Evolutionary conservation across 2,888 invertebrate species (phyloP), one percentile per base, ranked within the genome.

Genomic region (Elmis aenea): DNA sequence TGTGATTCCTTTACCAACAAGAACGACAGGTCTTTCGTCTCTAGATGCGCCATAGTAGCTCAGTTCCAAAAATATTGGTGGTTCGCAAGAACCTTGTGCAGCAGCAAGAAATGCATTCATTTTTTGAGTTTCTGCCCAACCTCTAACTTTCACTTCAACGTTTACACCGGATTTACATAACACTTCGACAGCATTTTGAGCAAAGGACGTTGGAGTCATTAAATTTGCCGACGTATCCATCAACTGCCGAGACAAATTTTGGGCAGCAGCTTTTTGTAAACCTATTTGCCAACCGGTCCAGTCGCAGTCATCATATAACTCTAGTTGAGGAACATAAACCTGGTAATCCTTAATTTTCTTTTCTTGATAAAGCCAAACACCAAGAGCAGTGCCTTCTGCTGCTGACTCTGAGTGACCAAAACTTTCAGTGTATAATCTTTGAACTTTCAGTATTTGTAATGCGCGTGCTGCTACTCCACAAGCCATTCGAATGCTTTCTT

Each of bases 221-320:
- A 79, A 57, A 61, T 90, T 90, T 1, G 88, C 79, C 1, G 90
- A 88, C 57, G 83, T 79, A 64, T 90, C 89, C 72, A 84, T 85
- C 6, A 90, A 66, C 48, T 75, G 77, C 3, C 88, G 69, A 0
- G 86, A 81, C 36, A 88, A 68, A 65, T 90, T 90, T 66, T 91
- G 90, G 1, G 84, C 82, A 37, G 83, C 81, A 0, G 85, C 88
- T 57, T 85, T 79, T 34, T 79, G 68, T 14, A 75, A 54, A 0
- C 90, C 90, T 39, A 79, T 75, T 47, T 76, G 72, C 86, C 86
- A 89, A 2, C 80, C 81, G 1, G 79, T 76, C 50, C 72, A 68
- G 51, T 83, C 79, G 52, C 81, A 81, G 47, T 81, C 74, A 37
- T 81, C 78, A 50, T 76, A 75, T 13, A 80, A 66, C 27, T 74